Evolutionary conservation across 2,888 invertebrate species (phyloP).

Genomic region (Cataglyphis albicans): DNA sequence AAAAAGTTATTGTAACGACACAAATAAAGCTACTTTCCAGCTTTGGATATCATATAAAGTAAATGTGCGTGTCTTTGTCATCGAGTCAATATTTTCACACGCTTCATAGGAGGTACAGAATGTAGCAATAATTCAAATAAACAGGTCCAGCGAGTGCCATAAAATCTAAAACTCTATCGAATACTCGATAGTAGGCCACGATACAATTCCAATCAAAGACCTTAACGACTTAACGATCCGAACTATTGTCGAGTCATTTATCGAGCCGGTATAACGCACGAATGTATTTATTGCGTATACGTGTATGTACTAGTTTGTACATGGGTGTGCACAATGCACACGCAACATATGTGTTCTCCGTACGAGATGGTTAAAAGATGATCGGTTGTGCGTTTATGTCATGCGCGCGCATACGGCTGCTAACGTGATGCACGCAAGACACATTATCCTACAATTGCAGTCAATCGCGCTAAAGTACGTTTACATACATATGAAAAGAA

Average conservation of each 20-base stretch:
- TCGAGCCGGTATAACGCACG: slow-evolving; percentile 56
- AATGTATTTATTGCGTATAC: slow-evolving; percentile 52
- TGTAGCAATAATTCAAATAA: not conserved
- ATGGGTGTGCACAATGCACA: slow-evolving; percentile 18
- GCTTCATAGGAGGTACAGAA: not conserved
- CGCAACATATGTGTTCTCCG: not conserved
- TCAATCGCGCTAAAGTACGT: slow-evolving; percentile 38
- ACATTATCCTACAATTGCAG: slow-evolving; percentile 38
- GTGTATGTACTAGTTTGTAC: not conserved
- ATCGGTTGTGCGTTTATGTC: slow-evolving; percentile 26
- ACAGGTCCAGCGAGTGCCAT: not conserved
- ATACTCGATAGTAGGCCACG: slow-evolving; percentile 50
- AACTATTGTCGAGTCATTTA: slow-evolving; percentile 62
- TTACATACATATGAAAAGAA: slow-evolving; percentile 5
- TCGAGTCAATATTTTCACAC: not conserved
- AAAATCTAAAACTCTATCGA: slow-evolving; percentile 12
- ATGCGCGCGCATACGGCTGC: slow-evolving; percentile 14
- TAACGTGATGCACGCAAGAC: slow-evolving; percentile 45
- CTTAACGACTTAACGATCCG: slow-evolving; percentile 70
- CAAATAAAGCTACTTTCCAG: too few relatives aligned
- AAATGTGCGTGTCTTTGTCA: not conserved
- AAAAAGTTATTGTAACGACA: too few relatives aligned
- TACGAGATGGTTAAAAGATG: slow-evolving; percentile 41
- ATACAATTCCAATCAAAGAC: slow-evolving; percentile 59
- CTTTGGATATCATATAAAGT: not conserved